Conservation (phyloP, 2,113 vertebrate genomes). For the Percopsis transmontana region DNA sequence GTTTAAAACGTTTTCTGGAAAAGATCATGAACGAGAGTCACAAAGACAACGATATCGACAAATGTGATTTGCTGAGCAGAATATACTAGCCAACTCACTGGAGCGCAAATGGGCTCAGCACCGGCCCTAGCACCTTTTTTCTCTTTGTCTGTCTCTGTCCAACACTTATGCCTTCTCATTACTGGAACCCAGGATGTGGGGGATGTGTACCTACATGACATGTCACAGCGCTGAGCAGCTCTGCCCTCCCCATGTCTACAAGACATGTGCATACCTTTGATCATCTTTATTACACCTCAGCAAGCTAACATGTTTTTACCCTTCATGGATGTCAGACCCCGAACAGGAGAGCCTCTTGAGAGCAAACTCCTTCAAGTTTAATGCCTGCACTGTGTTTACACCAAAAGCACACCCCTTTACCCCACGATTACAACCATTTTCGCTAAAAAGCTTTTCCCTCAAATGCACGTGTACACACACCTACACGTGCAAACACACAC, state of each 20-base stretch:
- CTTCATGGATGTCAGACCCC: slow-evolving; percentile 58
- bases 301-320: slow-evolving; percentile 52
- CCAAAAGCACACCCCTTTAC: slow-evolving; percentile 41
- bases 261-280: slow-evolving; percentile 41
- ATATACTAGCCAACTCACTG: too few species aligned
- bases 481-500: too few species aligned
- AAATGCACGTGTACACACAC: slow-evolving; percentile 5
- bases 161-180: too few species aligned
- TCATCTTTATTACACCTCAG: slow-evolving; percentile 57
- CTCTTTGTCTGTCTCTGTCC: too few species aligned
- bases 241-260: slow-evolving; percentile 37
- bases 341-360: slow-evolving; percentile 52
- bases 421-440: slow-evolving; percentile 42
- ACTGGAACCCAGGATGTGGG: too few species aligned
- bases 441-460: slow-evolving; percentile 26
- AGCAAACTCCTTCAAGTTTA: slow-evolving; percentile 50
- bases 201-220: neutral
- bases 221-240: slow-evolving; percentile 16
- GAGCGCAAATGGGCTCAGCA: too few species aligned
- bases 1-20: too few species aligned
- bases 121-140: too few species aligned
- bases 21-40: too few species aligned
- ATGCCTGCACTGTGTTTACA: slow-evolving; percentile 50
- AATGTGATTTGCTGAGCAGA: too few species aligned
- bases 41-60: too few species aligned